Evolutionary conservation across 2,888 invertebrate species (phyloP).

Genomic region (Beris chalybata): DNA sequence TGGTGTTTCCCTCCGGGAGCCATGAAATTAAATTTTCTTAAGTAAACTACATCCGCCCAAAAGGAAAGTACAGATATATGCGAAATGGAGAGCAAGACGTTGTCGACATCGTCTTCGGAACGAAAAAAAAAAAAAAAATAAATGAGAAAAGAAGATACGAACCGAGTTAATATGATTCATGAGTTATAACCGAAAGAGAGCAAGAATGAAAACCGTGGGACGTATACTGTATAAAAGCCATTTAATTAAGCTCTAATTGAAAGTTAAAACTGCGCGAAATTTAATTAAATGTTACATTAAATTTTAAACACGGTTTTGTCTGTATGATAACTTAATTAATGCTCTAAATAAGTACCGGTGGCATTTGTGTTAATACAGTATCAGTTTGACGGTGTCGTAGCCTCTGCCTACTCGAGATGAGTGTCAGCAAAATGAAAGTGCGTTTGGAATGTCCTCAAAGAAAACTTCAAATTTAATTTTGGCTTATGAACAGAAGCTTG

Average conservation of each 20-base stretch:
- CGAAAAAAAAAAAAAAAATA: slow-evolving; percentile 21
- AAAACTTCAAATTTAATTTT: too few relatives aligned
- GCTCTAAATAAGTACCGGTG: too few relatives aligned
- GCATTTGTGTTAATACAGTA: too few relatives aligned
- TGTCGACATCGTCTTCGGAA: not conserved
- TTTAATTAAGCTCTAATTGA: slow-evolving; percentile 38
- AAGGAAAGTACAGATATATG: too few relatives aligned
- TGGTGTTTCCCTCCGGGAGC: slow-evolving; percentile 30
- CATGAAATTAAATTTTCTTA: slow-evolving; percentile 32
- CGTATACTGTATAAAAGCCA: slow-evolving; percentile 23
- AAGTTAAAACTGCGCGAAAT: slow-evolving; percentile 37
- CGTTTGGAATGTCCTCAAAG: too few relatives aligned
- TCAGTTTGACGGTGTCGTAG: too few relatives aligned
- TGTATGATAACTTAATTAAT: slow-evolving; percentile 29
- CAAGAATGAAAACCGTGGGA: slow-evolving; percentile 24
- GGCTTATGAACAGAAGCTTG: too few relatives aligned
- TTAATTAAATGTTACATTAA: slow-evolving; percentile 34
- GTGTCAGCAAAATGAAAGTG: too few relatives aligned
- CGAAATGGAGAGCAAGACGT: too few relatives aligned
- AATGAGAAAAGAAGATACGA: slow-evolving; percentile 13
- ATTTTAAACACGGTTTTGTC: slow-evolving; percentile 21
- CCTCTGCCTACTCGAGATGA: too few relatives aligned
- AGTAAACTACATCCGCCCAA: slow-evolving; percentile 16
- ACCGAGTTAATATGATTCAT: slow-evolving; percentile 30
- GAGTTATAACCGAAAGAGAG: slow-evolving; percentile 17